Percentiles rank a stretch among this genome's conserved stretches.
phyloP scores from a whole-genome alignment of 2,797 vertebrate species.

The Centropyge bicolor region DNA sequence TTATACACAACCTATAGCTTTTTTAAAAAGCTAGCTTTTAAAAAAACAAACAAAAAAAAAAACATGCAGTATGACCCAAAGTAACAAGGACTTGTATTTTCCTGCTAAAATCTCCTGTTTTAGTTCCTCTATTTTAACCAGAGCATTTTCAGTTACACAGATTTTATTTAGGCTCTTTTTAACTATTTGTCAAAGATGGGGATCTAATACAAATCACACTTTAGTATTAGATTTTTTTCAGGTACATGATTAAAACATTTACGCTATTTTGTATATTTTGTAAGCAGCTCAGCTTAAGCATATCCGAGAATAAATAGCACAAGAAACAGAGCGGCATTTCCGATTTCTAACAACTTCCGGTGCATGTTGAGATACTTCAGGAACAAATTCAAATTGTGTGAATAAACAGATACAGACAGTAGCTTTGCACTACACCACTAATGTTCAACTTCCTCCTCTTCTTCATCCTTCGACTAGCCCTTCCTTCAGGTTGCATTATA shows the following conservation, averaged over 20 bases:
- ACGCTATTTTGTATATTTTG: slow-evolving; percentile 9
- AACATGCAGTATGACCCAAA: not conserved
- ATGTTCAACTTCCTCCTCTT: not conserved
- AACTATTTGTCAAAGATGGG: no score
- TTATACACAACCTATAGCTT: not conserved
- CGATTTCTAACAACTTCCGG: not conserved
- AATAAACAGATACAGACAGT: not conserved
- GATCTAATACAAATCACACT: not conserved
- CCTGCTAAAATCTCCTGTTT: not conserved
- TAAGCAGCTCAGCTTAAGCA: not conserved
- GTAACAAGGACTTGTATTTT: not conserved
- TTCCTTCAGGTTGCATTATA: not conserved
- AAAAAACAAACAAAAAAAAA: no score
- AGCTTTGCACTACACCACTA: not conserved
- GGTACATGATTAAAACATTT: not conserved
- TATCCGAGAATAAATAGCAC: not conserved
- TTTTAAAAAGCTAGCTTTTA: no score
- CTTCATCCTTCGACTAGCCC: not conserved
- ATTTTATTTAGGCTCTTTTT: not conserved
- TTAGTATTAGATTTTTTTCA: not conserved
- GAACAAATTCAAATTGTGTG: not conserved
- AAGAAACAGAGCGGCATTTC: not conserved
- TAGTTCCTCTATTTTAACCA: not conserved
- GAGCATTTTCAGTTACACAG: not conserved
- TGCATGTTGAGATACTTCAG: not conserved